Base-by-base conservation (phyloP, 2,888 invertebrate genomes). In the Nipponacmea schrenckii region DNA sequence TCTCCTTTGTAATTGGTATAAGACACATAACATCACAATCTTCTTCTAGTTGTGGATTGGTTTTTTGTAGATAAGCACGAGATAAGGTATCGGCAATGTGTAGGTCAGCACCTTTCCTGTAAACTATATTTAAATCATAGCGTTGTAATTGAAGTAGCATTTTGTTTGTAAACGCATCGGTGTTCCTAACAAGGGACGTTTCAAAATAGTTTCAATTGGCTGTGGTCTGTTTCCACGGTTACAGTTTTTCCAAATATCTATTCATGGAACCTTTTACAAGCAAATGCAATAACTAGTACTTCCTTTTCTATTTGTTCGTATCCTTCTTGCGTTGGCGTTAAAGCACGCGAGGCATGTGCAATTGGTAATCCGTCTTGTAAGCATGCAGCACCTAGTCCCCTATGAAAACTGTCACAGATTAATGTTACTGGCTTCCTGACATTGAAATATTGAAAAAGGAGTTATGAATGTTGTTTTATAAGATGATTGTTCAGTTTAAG, bases 181-280 rank as follows among this genome's bases (percentile, higher is more conserved):
- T 27, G 44, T 64, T 50, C 67, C 62, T 24, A 39, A 46, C 44
- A 65, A n/a, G n/a, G 63, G 64, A 26, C 72, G 64, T 15, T 7
- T 62, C 63, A 63, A 63, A 17, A 72, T 67, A 15, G 26, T 8
- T 17, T 72, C 48, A 17, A 75, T 65, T 14, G 70, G 62, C 50
- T 70, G 66, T 62, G 70, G 31, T 31, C 31, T 3, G 31, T 3
- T 31, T 31, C 31, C 31, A 31, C 31, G 31, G 31, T n/a, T 0
- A 72, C 64, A 31, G 56, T 64, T 31, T 64, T 67, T 0, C 77
- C 73, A 69, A 67, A 70, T 12, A 73, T 73, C 67, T 76, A 78
- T 10, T 78, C 31, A 62, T 63, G 63, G 15, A 46, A 69, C 31
- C 64, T 69, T 15, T n/a, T 63, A 45, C 64, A 69, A 17, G 24